Evolutionary conservation across 2,797 vertebrate species (phyloP), one percentile per base, ranked within the genome.

Genomic region (Acipenser ruthenus): DNA sequence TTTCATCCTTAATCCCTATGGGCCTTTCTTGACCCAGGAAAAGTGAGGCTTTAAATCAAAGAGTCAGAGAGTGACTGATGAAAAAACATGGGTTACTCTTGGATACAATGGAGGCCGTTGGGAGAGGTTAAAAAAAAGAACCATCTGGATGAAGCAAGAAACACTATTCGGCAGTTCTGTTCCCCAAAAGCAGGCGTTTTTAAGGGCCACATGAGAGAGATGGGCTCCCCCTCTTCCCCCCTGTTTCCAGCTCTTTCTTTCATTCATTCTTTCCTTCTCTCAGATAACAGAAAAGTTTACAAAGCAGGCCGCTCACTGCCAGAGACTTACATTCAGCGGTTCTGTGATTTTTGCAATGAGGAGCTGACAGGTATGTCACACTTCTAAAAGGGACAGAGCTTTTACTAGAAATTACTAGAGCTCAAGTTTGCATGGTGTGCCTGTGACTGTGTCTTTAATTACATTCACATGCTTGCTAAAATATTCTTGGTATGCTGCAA

Each of bases 91-190:
- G 75, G 72, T 73, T 69, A 12, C 60, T 67, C 72, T 73, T 60
- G 61, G 18, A 73, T 74, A 80, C 84, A 79, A 81, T 77, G 50
- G 73, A 67, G 69, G 70, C 47, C 52, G 56, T 6, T 58, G 50
- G 67, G 64, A 60, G 62, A 8, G 0, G 70, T 49, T 63, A n/a
- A n/a, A 58, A 66, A 66, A 66, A 56, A 37, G 67, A 68, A 50
- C 65, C 88, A 86, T 84, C 83, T 81, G 76, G 85, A 85, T 77
- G 80, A 80, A 82, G 80, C 72, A 65, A 79, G 78, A 84, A 87
- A 81, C 81, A 75, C 77, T 88, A 84, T 81, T 82, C 76, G 70
- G 63, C 13, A 47, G 59, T 68, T 76, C 72, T 70, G 58, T 77
- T 70, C 59, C 12, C 8, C 69, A 79, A 66, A 77, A 64, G 15